phyloP scores from a whole-genome alignment of 2,113 vertebrate species.

The Apodemus speciosus region DNA sequence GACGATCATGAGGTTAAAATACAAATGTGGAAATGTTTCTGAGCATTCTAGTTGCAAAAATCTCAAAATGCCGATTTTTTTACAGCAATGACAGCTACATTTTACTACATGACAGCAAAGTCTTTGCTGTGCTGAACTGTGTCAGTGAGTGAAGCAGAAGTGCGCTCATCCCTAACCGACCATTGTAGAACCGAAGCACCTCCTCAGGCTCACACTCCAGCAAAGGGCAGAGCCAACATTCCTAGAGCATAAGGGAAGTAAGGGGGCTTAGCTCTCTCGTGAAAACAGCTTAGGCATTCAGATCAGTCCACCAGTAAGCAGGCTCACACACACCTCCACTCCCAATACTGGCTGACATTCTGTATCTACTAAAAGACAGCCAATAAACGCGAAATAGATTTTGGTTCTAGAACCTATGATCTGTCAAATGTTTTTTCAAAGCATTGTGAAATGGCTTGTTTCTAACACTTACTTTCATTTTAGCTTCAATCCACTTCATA shows the following conservation, averaged over 20 bases:
- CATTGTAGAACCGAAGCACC: neutral
- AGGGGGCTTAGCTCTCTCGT: neutral
- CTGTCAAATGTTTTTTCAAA: conserved; percentile 54
- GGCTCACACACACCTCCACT: conserved; percentile 24
- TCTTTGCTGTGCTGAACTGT: conserved; percentile 18
- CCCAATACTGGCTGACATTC: neutral
- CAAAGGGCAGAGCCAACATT: neutral
- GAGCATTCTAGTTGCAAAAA: neutral
- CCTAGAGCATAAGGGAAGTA: neutral
- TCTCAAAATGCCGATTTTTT: conserved; percentile 16
- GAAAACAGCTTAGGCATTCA: neutral
- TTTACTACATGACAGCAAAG: conserved; percentile 22
- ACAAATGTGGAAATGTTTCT: conserved; percentile 21
- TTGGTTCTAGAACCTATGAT: conserved; percentile 21
- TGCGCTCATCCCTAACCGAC: neutral
- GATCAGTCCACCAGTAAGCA: neutral
- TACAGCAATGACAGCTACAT: neutral
- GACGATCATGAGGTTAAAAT: conserved; percentile 52
- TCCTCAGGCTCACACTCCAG: neutral
- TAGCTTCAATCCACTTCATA: conserved; percentile 99
- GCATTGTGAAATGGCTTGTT: conserved; percentile 46
- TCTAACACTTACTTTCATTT: conserved; percentile 95
- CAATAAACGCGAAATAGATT: conserved; percentile 38
- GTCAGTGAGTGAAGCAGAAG: conserved; percentile 17
- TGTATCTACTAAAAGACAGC: conserved; percentile 18